Conservation (phyloP, 2,888 invertebrate genomes). For the Nezara viridula region DNA sequence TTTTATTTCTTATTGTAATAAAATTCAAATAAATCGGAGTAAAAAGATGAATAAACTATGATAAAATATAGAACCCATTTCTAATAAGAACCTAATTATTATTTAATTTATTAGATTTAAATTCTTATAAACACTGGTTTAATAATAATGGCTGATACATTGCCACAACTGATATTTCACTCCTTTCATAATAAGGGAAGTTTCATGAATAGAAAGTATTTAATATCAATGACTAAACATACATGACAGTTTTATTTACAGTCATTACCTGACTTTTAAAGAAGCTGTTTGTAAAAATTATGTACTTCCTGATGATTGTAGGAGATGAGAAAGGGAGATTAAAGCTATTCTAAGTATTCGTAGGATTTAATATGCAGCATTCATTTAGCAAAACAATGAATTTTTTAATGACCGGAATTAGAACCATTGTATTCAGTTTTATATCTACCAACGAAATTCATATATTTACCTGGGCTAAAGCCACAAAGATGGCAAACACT, state of each 20-base stretch:
- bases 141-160: neutral
- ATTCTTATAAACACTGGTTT: neutral
- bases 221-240: neutral
- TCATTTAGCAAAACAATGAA: neutral
- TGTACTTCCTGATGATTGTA: neutral
- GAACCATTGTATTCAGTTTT: neutral
- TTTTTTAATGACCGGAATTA: neutral
- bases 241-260: neutral
- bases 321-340: neutral
- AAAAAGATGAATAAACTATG: neutral
- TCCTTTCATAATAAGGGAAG: neutral
- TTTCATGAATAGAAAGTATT: neutral
- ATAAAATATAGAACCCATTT: neutral
- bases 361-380: neutral
- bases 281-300: neutral
- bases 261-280: neutral
- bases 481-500: slow-evolving; percentile 28
- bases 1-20: neutral
- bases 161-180: neutral
- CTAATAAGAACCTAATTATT: neutral
- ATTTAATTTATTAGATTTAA: neutral
- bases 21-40: neutral
- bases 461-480: slow-evolving; percentile 52
- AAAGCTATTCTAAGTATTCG: neutral
- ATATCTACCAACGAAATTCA: slow-evolving; percentile 41